Evolutionary conservation across 1,140 invertebrate genomes (phyloP).

Genomic region (Coenobita brevimanus): DNA sequence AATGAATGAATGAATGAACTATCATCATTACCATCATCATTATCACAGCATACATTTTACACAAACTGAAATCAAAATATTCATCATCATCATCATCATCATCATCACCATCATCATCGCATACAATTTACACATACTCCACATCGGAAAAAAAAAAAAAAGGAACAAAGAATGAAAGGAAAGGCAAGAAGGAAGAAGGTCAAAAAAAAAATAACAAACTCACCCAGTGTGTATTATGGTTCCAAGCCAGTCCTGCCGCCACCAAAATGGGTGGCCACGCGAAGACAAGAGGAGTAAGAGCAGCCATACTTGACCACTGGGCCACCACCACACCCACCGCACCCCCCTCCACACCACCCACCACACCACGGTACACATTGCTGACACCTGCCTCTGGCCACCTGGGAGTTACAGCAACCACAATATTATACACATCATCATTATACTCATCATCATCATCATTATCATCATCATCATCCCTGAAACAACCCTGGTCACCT

Average conservation of each 20-base stretch:
- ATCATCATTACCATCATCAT: not conserved
- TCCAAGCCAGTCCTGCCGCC: constrained; percentile 80
- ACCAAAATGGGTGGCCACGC: constrained; percentile 81
- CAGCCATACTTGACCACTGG: constrained; percentile 81
- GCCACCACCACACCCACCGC: constrained; percentile 79
- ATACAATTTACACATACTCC: no score
- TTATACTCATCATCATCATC: not conserved
- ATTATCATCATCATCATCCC: no score
- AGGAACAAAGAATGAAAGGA: not conserved
- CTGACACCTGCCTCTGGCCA: constrained; percentile 63
- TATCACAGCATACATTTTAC: no score
- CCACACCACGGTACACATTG: constrained; percentile 66
- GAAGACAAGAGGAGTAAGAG: constrained; percentile 80
- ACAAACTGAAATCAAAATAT: no score
- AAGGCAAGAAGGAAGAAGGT: not conserved
- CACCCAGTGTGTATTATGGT: constrained; percentile 77
- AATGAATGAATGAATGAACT: no score
- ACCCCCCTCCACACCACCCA: constrained; percentile 41
- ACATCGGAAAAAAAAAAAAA: no score
- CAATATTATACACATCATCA: no score
- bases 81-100: no score
- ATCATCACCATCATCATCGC: no score
- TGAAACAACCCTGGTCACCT: no score
- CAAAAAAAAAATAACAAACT: constrained; percentile 32
- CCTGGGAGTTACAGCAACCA: no score